These are phyloP conservation scores for Campoplex nolae DNA, from an alignment of 2,888 invertebrate species.

Conservation along the genomic window DNA sequence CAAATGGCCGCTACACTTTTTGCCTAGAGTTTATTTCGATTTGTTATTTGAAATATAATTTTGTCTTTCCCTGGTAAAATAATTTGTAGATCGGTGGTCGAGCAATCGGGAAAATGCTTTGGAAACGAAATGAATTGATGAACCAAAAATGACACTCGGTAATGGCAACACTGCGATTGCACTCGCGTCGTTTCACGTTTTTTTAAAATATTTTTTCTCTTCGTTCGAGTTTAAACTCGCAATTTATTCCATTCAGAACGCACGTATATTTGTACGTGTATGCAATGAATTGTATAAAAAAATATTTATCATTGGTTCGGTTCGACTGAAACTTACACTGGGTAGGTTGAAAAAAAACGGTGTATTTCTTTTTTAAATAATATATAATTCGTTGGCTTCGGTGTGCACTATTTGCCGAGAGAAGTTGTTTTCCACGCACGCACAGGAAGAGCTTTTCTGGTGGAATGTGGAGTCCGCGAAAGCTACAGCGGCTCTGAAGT, in stretches of 20 bases:
- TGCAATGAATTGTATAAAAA: neutral
- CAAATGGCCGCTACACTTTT: constrained; percentile 18
- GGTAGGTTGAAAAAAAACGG: constrained; percentile 70
- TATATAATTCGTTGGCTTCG: constrained; percentile 71
- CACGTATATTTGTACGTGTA: constrained; percentile 9
- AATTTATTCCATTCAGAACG: neutral
- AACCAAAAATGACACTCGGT: neutral
- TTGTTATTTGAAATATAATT: neutral
- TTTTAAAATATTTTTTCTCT: neutral
- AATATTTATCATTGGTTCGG: neutral
- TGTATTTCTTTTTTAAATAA: constrained; percentile 53
- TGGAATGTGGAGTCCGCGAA: constrained; percentile 91
- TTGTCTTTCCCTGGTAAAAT: neutral
- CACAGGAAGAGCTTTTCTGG: constrained; percentile 83
- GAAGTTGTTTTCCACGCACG: constrained; percentile 74
- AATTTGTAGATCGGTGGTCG: neutral
- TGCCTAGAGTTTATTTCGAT: neutral
- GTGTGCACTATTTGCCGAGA: constrained; percentile 74
- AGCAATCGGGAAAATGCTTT: neutral
- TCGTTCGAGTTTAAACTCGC: neutral
- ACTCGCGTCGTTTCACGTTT: constrained; percentile 4
- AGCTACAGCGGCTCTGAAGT: constrained; percentile 89
- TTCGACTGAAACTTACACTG: constrained; percentile 75
- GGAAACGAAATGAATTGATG: neutral
- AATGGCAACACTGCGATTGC: constrained; percentile 4